These are phyloP conservation scores for Drosophila auraria DNA, from an alignment of 1,140 invertebrate species.

Conservation along the genomic window DNA sequence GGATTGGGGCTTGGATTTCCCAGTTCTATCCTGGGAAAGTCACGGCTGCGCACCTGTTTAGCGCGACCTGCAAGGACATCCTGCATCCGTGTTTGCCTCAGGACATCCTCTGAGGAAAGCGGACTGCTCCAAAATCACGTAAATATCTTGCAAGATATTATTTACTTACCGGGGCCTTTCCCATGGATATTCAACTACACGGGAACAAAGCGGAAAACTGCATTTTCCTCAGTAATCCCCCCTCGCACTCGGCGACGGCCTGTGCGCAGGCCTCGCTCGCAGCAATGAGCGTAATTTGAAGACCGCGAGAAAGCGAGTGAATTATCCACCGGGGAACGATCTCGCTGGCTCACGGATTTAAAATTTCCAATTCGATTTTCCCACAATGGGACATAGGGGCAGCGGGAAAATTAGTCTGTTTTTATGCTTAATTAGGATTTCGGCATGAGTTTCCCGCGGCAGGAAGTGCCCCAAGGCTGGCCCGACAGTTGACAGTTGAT, in stretches of 20 bases:
- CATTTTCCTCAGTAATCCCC: slow-evolving; percentile 51
- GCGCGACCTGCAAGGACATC: slow-evolving; percentile 56
- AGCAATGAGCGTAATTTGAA: slow-evolving; percentile 73
- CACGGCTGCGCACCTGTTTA: slow-evolving; percentile 57
- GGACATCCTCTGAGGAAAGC: slow-evolving; percentile 67
- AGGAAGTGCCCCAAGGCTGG: slow-evolving; percentile 59
- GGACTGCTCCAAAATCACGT: slow-evolving; percentile 72
- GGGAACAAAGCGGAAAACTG: slow-evolving; percentile 54
- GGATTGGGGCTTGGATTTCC: slow-evolving; percentile 6
- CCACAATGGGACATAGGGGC: slow-evolving; percentile 33
- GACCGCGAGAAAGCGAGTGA: slow-evolving; percentile 66
- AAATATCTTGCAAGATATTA: slow-evolving; percentile 61
- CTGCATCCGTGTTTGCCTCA: slow-evolving; percentile 58
- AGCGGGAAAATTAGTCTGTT: slow-evolving; percentile 65
- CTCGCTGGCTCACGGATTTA: slow-evolving; percentile 41
- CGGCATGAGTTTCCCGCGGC: slow-evolving; percentile 43
- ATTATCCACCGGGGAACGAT: slow-evolving; percentile 52
- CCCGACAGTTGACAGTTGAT: slow-evolving; percentile 46
- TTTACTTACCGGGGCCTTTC: slow-evolving; percentile 59
- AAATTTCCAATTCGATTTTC: slow-evolving; percentile 81
- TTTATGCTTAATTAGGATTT: slow-evolving; percentile 74
- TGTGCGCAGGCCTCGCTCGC: slow-evolving; percentile 52
- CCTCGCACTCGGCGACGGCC: slow-evolving; percentile 46
- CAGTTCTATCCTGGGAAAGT: slow-evolving; percentile 17
- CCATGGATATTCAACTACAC: slow-evolving; percentile 80